Base-by-base conservation (phyloP, 2,888 invertebrate species). In the Heliconius charithonia region DNA sequence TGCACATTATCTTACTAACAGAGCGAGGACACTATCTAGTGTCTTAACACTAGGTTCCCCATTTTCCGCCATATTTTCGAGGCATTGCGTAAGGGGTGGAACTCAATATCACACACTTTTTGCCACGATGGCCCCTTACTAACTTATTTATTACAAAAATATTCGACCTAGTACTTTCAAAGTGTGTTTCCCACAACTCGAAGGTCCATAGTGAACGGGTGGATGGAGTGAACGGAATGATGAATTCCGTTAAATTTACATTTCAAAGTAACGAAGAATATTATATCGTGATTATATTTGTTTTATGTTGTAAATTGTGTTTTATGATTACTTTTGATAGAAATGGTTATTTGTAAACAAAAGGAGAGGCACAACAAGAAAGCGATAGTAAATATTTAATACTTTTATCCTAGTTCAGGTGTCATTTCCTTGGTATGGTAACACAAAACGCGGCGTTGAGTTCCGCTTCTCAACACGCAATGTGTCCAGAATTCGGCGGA, bases 211-310 rank as follows among this genome's bases (percentile, higher is more conserved):
- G 81, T 59, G 80, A 79, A 80, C 59, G 78, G 76, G 65, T 65
- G 72, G 77, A 73, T 69, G 67, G 71, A 78, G 81, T 59, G 80
- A 79, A 80, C 59, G 78, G 76, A 67, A 75, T 71, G 73, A 82
- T 82, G 78, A 76, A 79, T 77, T 77, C 78, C 27, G 70, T 74
- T 74, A 19, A 63, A 71, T 70, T 70, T 76, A 63, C 77, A 66
- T 66, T 59, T 65, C 74, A 74, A 63, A 74, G 32, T 59, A 65
- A 65, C 63, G 37, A 65, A 74, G 45, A 63, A 41, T 74, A 74
- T 41, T 65, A 13, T 45, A 25, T 62, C n/a, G 59, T 59, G 59
- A 59, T 19, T 25, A 12, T 37, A 27, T 41, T 62, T 41, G 25
- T 41, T 63, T 12, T 22, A 41, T 6, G 10, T 63, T n/a, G 12